Percentiles rank a stretch among this genome's conserved stretches.
phyloP scores from a whole-genome alignment of 2,113 vertebrate genomes.

The Varanus komodoensis region DNA sequence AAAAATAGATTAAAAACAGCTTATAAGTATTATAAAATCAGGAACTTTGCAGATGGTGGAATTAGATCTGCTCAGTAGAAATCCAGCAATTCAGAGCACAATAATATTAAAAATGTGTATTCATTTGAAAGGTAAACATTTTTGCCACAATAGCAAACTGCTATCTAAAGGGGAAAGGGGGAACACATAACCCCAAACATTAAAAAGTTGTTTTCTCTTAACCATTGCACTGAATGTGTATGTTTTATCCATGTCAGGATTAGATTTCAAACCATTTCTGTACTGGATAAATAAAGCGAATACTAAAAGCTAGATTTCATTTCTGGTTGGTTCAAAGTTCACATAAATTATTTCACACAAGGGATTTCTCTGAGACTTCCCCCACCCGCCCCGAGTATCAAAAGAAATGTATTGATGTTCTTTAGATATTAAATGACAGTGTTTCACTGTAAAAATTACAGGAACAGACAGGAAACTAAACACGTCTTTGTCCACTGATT shows the following conservation, averaged over 20 bases:
- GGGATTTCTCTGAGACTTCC: constrained; percentile 74
- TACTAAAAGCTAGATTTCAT: constrained; percentile 75
- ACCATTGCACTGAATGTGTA: constrained; percentile 55
- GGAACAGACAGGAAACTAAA: constrained; percentile 77
- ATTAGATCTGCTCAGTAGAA: constrained; percentile 80
- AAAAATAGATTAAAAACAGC: constrained; percentile 90
- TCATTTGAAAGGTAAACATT: constrained; percentile 82
- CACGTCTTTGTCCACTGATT: constrained; percentile 73
- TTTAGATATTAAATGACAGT: constrained; percentile 80
- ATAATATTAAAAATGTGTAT: constrained; percentile 78
- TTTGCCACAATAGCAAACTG: constrained; percentile 63
- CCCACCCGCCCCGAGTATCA: constrained; percentile 46
- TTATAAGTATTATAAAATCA: constrained; percentile 88
- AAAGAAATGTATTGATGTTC: constrained; percentile 73
- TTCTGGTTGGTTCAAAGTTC: constrained; percentile 77
- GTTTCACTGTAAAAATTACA: constrained; percentile 78
- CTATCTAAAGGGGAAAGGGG: constrained; percentile 44
- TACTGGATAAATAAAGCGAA: constrained; percentile 72
- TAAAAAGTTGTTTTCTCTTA: constrained; percentile 54
- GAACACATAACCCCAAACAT: constrained; percentile 14
- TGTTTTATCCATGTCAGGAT: constrained; percentile 55
- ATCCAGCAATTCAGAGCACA: constrained; percentile 77
- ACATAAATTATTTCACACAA: constrained; percentile 76
- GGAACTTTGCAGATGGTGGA: constrained; percentile 86
- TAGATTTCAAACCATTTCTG: constrained; percentile 75